These are phyloP conservation scores for Parasteatoda lunata DNA, from an alignment of 2,888 invertebrate species.

Conservation along the genomic window DNA sequence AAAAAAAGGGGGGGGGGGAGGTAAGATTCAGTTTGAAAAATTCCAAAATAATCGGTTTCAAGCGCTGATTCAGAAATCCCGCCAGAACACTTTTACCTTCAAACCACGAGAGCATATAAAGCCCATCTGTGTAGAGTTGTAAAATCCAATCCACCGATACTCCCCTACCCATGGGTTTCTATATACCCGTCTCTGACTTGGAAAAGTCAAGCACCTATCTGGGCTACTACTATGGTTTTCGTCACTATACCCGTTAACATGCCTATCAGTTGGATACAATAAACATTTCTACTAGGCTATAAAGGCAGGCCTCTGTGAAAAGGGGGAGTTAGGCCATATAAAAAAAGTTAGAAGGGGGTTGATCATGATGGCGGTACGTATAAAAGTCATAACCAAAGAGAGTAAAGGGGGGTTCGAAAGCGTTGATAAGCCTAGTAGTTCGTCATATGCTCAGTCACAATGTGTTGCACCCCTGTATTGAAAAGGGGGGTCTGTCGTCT, in stretches of 20 bases:
- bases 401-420: neutral
- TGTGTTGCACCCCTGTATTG: conserved; percentile 17
- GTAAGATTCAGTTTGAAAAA: conserved; percentile 15
- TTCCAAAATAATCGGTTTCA: conserved; percentile 51
- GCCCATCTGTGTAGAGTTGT: conserved; percentile 63
- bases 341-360: neutral
- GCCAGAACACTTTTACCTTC: conserved; percentile 35
- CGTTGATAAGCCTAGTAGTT: conserved; percentile 62
- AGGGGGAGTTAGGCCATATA: neutral
- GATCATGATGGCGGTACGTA: neutral
- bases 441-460: conserved; percentile 61
- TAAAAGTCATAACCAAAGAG: conserved; percentile 26
- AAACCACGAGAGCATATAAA: conserved; percentile 56
- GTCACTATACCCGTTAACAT: conserved; percentile 58
- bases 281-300: conserved; percentile 60
- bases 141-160: conserved; percentile 15
- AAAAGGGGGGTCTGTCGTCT: conserved; percentile 6
- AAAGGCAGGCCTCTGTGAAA: conserved; percentile 41
- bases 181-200: conserved; percentile 15
- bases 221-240: conserved; percentile 26
- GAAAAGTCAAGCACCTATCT: conserved; percentile 57
- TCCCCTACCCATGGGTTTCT: conserved; percentile 15
- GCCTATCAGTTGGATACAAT: conserved; percentile 48
- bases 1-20: conserved; percentile 15
- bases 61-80: conserved; percentile 41